Base-by-base conservation (phyloP, 2,113 vertebrate genomes). In the Gulo gulo region DNA sequence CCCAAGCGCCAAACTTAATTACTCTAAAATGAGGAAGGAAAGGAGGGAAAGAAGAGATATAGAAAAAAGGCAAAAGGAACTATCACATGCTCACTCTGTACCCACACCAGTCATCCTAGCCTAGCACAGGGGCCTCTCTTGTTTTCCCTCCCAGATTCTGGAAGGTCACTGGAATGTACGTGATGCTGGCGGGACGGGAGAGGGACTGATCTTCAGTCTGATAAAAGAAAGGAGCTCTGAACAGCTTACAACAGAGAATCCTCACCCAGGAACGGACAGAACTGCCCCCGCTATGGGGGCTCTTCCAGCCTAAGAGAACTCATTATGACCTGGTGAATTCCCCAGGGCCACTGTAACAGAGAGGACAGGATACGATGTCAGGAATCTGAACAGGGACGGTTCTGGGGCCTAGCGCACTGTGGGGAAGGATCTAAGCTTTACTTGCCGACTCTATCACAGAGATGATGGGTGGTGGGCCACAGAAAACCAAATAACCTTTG, bases 1-100 rank as follows among this genome's bases (percentile, higher is more conserved):
- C 29, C 11, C 7, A 45, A 91, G 7, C 14, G 11, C 21, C 29
- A 91, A 85, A 26, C 47, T 85, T 85, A 69, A 52, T 61, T 39
- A 71, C 88, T 88, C 45, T 97, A 74, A 91, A 94, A 92, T 34
- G 59, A 79, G 50, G 26, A 24, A 86, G 91, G 26, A n/a, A 73
- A 47, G 42, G 14, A 57, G 20, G 34, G 18, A 65, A 71, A 76
- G 55, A 78, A 55, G 31, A 86, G 11, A 74, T 16, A 76, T 1
- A 39, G 21, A 74, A 57, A 92, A 67, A 79, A 71, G 55, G 67
- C 67, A 13, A 79, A 80, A 80, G 79, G 57, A 29, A 26, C 23
- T n/a, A 34, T 36, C 67, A 39, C 15, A 55, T 9, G 15, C 50
- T 65, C n/a, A n/a, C 20, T 20, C 50, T 23, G 79, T 18, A 86